A percentile compares a stretch with the other conserved stretches of the same genome.
Evolutionary conservation across 2,888 invertebrate species (phyloP).

Genomic region (Gari tellinella): DNA sequence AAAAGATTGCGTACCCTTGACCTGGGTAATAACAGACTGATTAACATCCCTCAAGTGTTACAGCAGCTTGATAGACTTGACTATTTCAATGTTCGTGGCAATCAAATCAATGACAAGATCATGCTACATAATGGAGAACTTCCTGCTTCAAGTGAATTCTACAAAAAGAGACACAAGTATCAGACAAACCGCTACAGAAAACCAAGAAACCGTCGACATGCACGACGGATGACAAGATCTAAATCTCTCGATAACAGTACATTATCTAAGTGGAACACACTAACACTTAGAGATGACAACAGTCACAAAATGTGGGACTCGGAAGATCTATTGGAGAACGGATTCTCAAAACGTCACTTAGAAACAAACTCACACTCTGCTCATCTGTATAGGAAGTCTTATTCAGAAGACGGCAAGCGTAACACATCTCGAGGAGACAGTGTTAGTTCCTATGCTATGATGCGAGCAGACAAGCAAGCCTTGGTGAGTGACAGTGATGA

Average conservation of each 20-base stretch:
- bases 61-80: slow-evolving; percentile 78
- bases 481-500: slow-evolving; percentile 37
- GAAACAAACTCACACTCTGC: slow-evolving; percentile 50
- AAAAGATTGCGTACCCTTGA: slow-evolving; percentile 77
- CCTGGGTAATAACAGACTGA: slow-evolving; percentile 78
- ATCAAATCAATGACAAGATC: slow-evolving; percentile 62
- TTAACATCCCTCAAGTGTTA: slow-evolving; percentile 76
- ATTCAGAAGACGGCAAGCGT: slow-evolving; percentile 1
- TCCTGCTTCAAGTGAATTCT: slow-evolving; percentile 41
- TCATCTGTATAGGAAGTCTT: slow-evolving; percentile 28
- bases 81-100: slow-evolving; percentile 79
- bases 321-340: slow-evolving; percentile 65
- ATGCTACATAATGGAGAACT: slow-evolving; percentile 52
- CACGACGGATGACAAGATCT: slow-evolving; percentile 21
- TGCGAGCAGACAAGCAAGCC: slow-evolving; percentile 44
- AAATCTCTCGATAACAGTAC: slow-evolving; percentile 32
- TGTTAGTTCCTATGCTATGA: slow-evolving; percentile 14
- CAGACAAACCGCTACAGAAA: slow-evolving; percentile 21
- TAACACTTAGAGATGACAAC: slow-evolving; percentile 18
- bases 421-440: slow-evolving; percentile 19
- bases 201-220: slow-evolving; percentile 16
- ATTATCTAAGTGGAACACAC: slow-evolving; percentile 19
- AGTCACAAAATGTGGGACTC: slow-evolving; percentile 61
- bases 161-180: slow-evolving; percentile 28
- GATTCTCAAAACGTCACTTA: slow-evolving; percentile 59